Base-by-base conservation (phyloP, 2,888 invertebrate genomes). In the Eulithis prunata region DNA sequence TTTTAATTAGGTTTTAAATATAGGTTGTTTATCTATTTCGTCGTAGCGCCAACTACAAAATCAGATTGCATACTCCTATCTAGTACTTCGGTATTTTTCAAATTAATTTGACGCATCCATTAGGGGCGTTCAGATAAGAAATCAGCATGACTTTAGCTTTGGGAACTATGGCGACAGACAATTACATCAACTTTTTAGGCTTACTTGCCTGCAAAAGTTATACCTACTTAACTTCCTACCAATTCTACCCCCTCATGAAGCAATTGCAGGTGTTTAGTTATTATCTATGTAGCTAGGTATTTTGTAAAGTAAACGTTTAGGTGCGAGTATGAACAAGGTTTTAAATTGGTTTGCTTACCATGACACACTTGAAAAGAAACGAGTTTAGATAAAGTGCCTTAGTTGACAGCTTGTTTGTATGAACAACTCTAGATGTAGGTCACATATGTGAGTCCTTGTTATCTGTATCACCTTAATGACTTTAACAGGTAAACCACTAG, bases 321-420 rank as follows among this genome's bases (percentile, higher is more conserved):
- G 56, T 47, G 51, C 43, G 59, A 52, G 59, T 47, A 57, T 62
- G 55, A 65, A 68, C 62, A 64, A 62, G 62, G 75, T 77, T 74
- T 74, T 78, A 81, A 81, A 80, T 73, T 47, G 82, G 75, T 87
- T 81, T 78, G 84, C 75, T 89, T 79, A 87, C 90, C 90, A 70
- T 91, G 91, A 91, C 90, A 90, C 85, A 89, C 61, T 68, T 71
- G 84, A 85, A 88, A 85, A 80, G 66, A 82, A 87, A 90, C 88
- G 67, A 77, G 88, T 88, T 85, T 78, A 78, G 75, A 79, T 81
- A 81, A 81, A 74, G 76, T 74, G 73, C 72, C 78, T 75, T 73
- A 77, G 77, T 72, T 70, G 67, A 66, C 70, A 54, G 47, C 47
- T 38, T 64, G 62, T 74, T 75, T 74, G 69, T 76, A 71, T 78